These are phyloP conservation scores for Psococerastis gibbosa DNA, from an alignment of 2,888 invertebrate species.

Conservation along the genomic window DNA sequence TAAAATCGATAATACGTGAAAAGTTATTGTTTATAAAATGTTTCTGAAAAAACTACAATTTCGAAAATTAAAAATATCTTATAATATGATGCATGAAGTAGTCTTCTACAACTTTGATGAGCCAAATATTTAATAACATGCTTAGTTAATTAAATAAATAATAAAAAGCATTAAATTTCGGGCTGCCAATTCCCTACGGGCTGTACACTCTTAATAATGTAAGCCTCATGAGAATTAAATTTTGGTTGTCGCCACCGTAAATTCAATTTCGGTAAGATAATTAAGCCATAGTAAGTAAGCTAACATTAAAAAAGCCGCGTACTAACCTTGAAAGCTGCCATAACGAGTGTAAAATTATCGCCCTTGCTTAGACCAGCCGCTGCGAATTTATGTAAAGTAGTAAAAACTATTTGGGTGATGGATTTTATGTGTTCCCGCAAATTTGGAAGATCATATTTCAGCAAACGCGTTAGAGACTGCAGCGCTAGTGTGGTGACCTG, in stretches of 20 bases:
- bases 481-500: slow-evolving; percentile 34
- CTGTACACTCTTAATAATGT: too few relatives aligned
- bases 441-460: slow-evolving; percentile 52
- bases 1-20: too few relatives aligned
- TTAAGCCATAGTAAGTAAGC: background rate
- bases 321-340: slow-evolving; percentile 68
- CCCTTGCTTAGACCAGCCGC: slow-evolving; percentile 68
- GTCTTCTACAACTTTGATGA: too few relatives aligned
- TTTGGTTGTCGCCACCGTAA: too few relatives aligned
- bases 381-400: slow-evolving; percentile 76
- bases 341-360: slow-evolving; percentile 72
- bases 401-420: slow-evolving; percentile 56
- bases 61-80: too few relatives aligned
- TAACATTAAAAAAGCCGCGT: slow-evolving; percentile 16
- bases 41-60: too few relatives aligned
- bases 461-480: slow-evolving; percentile 44
- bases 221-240: slow-evolving; percentile 8
- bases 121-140: too few relatives aligned
- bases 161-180: too few relatives aligned
- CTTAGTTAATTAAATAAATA: too few relatives aligned
- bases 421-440: slow-evolving; percentile 40
- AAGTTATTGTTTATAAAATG: too few relatives aligned
- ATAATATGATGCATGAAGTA: too few relatives aligned
- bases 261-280: background rate
- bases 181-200: too few relatives aligned